Base-by-base conservation (phyloP, 2,888 invertebrate genomes). In the Ernsta delagoae region DNA sequence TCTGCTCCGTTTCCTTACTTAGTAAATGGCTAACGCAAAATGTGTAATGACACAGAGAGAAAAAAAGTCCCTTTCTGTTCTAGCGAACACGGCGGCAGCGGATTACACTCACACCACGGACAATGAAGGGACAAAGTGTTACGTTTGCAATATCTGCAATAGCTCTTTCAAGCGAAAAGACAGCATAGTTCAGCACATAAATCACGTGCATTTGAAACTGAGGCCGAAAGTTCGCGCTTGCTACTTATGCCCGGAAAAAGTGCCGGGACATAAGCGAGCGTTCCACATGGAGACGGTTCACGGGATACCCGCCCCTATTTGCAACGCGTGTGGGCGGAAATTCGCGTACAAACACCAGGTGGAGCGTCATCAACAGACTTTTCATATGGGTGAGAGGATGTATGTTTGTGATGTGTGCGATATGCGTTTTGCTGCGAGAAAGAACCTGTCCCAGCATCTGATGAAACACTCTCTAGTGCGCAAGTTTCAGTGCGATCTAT, bases 391-490 rank as follows among this genome's bases (percentile, higher is more conserved):
- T 0, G 86, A 85, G 53, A 85, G 76, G 70, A 90, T 83, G 36
- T 84, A 85, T 11, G 81, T 80, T 24, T 95, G 95, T 71, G 78
- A 85, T 6, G 75, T 92, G 0, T 95, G 95, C 73, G 83, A 88
- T n/a, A 94, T 91, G 74, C 83, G 79, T 0, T 94, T 94, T 71
- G 86, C 84, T 31, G 77, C 81, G 36, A 76, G 78, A 3, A 50
- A 78, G 0, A 79, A 80, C 61, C 73, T 89, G 41, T 77, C 71
- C 9, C 71, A 77, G 36, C 82, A 82, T 34, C 70, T 75, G 43
- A 60, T 74, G 0, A 77, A 75, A 34, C 87, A 87, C 67, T 80
- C 81, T n/a, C 71, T 75, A 1, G 78, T 75, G 4, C 81, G 79
- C n/a, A 79, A 81, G n/a, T 83, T 74, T 36, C 75, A 75, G 12